Conservation (phyloP, 1,140 invertebrate genomes). For the Drosophila suzukii region DNA sequence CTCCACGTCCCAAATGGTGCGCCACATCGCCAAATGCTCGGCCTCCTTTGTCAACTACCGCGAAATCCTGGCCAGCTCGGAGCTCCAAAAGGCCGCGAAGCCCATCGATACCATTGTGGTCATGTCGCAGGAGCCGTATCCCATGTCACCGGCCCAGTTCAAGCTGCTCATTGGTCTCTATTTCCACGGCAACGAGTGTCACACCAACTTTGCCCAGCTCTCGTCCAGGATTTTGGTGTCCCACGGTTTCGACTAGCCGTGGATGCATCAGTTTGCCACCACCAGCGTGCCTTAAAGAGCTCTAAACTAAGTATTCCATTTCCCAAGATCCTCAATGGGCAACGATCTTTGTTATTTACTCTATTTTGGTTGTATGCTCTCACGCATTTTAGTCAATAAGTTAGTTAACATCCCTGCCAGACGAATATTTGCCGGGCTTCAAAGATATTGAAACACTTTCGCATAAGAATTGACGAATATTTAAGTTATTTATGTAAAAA, state of each 20-base stretch:
- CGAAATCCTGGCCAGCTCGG: constrained; percentile 36
- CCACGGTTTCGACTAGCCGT: constrained; percentile 22
- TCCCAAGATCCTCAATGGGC: constrained; percentile 1
- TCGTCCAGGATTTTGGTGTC: constrained; percentile 14
- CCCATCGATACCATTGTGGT: constrained; percentile 54
- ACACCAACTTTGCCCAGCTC: constrained; percentile 49
- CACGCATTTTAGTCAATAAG: background rate
- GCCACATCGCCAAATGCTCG: constrained; percentile 61
- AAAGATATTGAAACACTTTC: background rate
- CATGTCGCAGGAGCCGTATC: constrained; percentile 62
- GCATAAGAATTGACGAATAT: background rate
- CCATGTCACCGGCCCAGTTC: constrained; percentile 57
- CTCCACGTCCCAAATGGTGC: constrained; percentile 45
- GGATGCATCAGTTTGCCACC: background rate
- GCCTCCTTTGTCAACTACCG: constrained; percentile 63
- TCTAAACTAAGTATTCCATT: constrained; percentile 1
- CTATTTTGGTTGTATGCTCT: background rate
- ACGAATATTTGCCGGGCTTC: background rate
- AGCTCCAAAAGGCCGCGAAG: constrained; percentile 1
- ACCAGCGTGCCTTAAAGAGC: constrained; percentile 3
- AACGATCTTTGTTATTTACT: background rate
- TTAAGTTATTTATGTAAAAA: background rate
- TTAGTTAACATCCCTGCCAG: background rate
- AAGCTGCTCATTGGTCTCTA: constrained; percentile 64
- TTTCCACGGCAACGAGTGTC: constrained; percentile 40